phyloP scores from a whole-genome alignment of 2,113 vertebrate genomes.

The Oryzias woworae region DNA sequence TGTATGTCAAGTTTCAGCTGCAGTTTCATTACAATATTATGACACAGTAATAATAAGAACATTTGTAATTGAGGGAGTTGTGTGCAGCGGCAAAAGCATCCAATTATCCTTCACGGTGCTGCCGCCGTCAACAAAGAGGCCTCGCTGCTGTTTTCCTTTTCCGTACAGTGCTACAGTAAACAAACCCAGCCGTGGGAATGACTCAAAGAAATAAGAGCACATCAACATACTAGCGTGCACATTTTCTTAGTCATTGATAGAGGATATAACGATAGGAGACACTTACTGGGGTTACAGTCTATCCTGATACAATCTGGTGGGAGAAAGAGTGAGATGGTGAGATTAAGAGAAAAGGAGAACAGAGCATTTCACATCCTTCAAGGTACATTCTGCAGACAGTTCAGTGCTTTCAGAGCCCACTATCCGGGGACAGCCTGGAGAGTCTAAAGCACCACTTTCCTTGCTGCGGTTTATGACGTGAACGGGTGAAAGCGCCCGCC shows the following conservation, averaged over 20 bases:
- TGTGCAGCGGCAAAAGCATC: slow-evolving; percentile 12
- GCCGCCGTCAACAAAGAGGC: slow-evolving; percentile 11
- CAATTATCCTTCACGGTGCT: slow-evolving; percentile 29
- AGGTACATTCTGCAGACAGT: slow-evolving; percentile 87
- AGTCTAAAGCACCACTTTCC: slow-evolving; percentile 81
- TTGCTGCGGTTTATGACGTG: slow-evolving; percentile 38
- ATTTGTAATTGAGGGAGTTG: slow-evolving; percentile 15
- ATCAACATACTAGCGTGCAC: slow-evolving; percentile 32
- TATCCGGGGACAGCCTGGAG: slow-evolving; percentile 88
- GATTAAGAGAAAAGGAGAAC: slow-evolving; percentile 79
- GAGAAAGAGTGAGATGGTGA: slow-evolving; percentile 87
- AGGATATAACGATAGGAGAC: slow-evolving; percentile 75
- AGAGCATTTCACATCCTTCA: slow-evolving; percentile 94
- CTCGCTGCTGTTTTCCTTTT: slow-evolving; percentile 23
- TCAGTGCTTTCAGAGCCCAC: slow-evolving; percentile 82
- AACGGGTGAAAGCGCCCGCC: slow-evolving; percentile 41
- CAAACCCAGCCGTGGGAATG: slow-evolving; percentile 19
- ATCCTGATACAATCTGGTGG: slow-evolving; percentile 97
- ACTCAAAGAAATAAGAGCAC: slow-evolving; percentile 20
- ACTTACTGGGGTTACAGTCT: slow-evolving; percentile 98
- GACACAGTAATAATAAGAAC: slow-evolving; percentile 23
- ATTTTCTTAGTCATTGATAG: slow-evolving; percentile 52
- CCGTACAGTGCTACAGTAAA: slow-evolving; percentile 26
- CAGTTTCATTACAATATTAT: slow-evolving; percentile 36
- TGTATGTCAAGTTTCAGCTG: slow-evolving; percentile 29